phyloP scores from a whole-genome alignment of 2,888 invertebrate species.

The Strigamia transsilvanica region DNA sequence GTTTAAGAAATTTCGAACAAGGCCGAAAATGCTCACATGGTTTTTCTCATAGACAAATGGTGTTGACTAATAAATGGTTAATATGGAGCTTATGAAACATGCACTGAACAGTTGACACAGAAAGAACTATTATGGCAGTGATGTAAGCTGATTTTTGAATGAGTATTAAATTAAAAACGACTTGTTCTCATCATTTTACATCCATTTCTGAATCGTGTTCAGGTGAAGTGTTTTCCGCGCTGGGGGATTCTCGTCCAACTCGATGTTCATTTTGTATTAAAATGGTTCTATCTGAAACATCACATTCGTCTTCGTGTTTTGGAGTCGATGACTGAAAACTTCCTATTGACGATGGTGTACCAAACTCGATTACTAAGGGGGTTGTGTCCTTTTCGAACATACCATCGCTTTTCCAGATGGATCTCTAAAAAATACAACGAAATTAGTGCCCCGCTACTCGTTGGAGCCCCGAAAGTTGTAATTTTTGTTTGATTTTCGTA shows the following conservation, averaged over 20 bases:
- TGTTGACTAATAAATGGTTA: not conserved
- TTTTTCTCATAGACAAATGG: too few relatives aligned
- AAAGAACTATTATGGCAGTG: conserved; percentile 2
- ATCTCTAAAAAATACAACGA: not conserved
- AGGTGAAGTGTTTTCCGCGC: not conserved
- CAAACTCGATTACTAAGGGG: conserved; percentile 39
- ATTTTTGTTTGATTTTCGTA: not conserved
- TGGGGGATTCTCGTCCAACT: not conserved
- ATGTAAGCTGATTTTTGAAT: not conserved
- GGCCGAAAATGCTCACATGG: not conserved
- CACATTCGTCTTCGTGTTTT: conserved; percentile 12
- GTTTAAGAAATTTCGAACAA: not conserved
- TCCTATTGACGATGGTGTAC: conserved; percentile 44
- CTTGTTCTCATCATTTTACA: not conserved
- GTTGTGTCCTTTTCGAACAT: conserved; percentile 46
- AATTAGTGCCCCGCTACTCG: too few relatives aligned
- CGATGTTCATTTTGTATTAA: conserved; percentile 27
- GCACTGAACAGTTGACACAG: not conserved
- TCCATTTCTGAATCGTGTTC: not conserved
- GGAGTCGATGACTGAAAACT: not conserved
- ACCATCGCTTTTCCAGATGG: conserved; percentile 19
- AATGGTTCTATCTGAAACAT: conserved; percentile 41
- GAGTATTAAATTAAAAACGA: not conserved
- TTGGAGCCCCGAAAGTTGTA: not conserved
- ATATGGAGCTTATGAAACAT: not conserved